Evolutionary conservation across 2,797 vertebrate species (phyloP), one percentile per base, ranked within the genome.

Genomic region (Helarctos malayanus): DNA sequence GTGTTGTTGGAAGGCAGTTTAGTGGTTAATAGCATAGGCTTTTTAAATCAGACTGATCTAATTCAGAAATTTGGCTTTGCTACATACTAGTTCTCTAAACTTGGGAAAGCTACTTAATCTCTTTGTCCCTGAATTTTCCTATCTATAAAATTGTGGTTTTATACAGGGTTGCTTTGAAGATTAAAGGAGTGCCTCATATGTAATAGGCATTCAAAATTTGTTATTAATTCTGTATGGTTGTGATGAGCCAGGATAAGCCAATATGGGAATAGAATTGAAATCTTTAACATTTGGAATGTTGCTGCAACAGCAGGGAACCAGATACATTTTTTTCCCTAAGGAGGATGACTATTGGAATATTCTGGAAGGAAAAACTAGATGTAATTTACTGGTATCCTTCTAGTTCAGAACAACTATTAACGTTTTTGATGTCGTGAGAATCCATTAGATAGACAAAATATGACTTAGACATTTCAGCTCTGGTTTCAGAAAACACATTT

Each of bases 31-130:
- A 54, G 23, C 29, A 35, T 56, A 54, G 41, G 12, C 8, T 78
- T 96, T 95, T 92, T 23, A 83, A 41, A 82, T 69, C 8, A 89
- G 29, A 80, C 63, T 79, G 29, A 79, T 89, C 7, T 54, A 45
- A 92, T 76, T 59, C 81, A 75, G 69, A 88, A 68, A 59, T 76
- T 69, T 76, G 49, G 41, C 38, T 57, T 75, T 88, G 32, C 25
- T 92, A 19, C 65, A 38, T 82, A 81, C 29, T 56, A 52, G 47
- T 35, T 73, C 38, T 76, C 6, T 68, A 88, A 92, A 82, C 69
- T 49, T 49, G 57, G 25, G 57, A 68, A 82, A 76, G n/a, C 88
- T 88, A 38, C 49, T 87, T 73, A 49, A 88, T 88, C 57, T 75
- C 49, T 57, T 88, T 76, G n/a, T 38, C 41, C 56, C 71, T 71